Base-by-base conservation (phyloP, 1,140 invertebrate species). In the Cotesia typhae region DNA sequence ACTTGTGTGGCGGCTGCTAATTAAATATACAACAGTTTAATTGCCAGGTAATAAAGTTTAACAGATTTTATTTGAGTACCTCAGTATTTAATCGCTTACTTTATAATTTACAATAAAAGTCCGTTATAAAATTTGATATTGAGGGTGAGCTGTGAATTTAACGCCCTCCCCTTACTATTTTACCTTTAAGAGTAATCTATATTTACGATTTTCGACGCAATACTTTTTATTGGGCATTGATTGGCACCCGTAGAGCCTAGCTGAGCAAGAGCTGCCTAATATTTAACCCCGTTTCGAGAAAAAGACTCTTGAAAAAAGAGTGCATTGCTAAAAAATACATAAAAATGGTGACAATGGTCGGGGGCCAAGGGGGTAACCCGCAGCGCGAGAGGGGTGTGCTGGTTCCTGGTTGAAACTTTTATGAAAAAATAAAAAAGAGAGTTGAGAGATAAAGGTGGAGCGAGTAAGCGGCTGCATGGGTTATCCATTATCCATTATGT, bases 211-310 rank as follows among this genome's bases (percentile, higher is more conserved):
- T 67, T 52, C 28, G 35, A 52, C 35, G 28, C 28, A 28, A 28
- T 28, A 20, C n/a, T 53, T 72, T 73, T 70, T 57, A 59, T 59
- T 51, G 10, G 28, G 41, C 53, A 61, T 64, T 37, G 59, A 75
- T 75, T 75, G 70, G 70, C 73, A 59, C 67, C 64, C 57, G 61
- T 74, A 17, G 73, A 61, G 51, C 53, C 20, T 28, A 28, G 28
- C 28, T 28, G 28, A 28, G 73, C 55, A 52, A 51, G 66, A 75
- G 69, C 73, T 51, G 47, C 67, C 70, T 72, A 75, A 70, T 68
- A 75, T 75, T 6, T 73, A 75, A 75, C 74, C 74, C 74, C 67
- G 59, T 75, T 75, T 73, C 41, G 9, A 41, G 63, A 59, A 73
- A 73, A 75, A 70, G 67, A 47, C 17, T 57, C 69, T n/a, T 36